A percentile compares a stretch with the other conserved stretches of the same genome.
Evolutionary conservation across 2,113 vertebrate genomes (phyloP).

Genomic region (Poeciliopsis retropinna): DNA sequence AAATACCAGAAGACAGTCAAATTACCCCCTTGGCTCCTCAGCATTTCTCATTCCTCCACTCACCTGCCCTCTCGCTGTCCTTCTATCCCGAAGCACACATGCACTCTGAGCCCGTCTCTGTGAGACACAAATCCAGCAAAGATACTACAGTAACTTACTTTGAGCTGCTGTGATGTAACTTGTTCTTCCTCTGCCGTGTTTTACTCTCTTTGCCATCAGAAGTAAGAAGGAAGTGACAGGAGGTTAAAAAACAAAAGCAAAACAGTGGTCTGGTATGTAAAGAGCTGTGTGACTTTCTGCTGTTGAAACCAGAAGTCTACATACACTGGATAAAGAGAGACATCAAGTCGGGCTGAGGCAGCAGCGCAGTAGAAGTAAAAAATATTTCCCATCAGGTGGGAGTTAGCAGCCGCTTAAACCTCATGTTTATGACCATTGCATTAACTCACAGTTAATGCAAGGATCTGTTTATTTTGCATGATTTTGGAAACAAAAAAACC

Average conservation of each 20-base stretch:
- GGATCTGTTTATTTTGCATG: too few relatives aligned
- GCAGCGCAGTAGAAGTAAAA: too few relatives aligned
- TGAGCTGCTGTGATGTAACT: slow-evolving; percentile 13
- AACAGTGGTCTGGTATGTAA: not conserved
- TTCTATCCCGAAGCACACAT: slow-evolving; percentile 32
- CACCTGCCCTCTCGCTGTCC: slow-evolving; percentile 10
- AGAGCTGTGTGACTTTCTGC: not conserved
- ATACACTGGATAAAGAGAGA: too few relatives aligned
- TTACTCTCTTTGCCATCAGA: not conserved
- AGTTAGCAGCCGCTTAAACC: too few relatives aligned
- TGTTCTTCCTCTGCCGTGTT: not conserved
- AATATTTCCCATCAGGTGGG: too few relatives aligned
- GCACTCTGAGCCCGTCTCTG: slow-evolving; percentile 9
- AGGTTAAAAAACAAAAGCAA: not conserved
- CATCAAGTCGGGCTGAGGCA: too few relatives aligned
- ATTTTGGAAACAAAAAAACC: too few relatives aligned
- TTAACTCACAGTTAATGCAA: too few relatives aligned
- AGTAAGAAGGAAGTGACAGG: not conserved
- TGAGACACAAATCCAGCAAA: slow-evolving; percentile 33
- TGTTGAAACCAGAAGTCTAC: too few relatives aligned
- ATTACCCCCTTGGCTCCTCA: slow-evolving; percentile 46
- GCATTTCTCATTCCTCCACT: slow-evolving; percentile 30
- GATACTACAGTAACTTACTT: slow-evolving; percentile 33
- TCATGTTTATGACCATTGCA: too few relatives aligned
- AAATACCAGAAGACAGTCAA: slow-evolving; percentile 52